Conservation (phyloP, 35 echinoderm and acorn worm genomes). For the Amphiura filiformis region DNA sequence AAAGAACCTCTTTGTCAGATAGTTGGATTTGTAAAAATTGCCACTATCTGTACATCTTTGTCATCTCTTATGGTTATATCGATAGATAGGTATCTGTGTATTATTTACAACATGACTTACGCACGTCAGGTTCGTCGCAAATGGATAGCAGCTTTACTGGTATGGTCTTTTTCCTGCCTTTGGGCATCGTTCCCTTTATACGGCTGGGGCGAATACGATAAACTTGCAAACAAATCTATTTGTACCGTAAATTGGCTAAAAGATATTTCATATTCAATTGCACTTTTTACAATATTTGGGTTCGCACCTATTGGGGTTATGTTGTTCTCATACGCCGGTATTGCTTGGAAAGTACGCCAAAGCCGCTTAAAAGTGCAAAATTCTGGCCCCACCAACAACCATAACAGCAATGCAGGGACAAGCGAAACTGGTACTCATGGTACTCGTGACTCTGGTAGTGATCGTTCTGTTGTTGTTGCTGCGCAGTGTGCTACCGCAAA, state of each 20-base stretch:
- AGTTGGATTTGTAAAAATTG: slow-evolving; percentile 1
- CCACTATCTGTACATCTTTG: neutral
- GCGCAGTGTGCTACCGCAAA: neutral
- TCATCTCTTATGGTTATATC: slow-evolving; percentile 16
- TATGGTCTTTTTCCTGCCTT: neutral
- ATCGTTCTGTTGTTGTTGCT: too few species aligned
- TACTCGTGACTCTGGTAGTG: neutral
- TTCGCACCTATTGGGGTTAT: neutral
- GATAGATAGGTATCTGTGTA: slow-evolving; percentile 1
- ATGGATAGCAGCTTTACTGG: neutral
- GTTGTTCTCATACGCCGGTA: neutral
- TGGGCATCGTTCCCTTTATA: neutral
- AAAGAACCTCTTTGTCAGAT: slow-evolving; percentile 1
- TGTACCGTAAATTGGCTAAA: slow-evolving; percentile 26
- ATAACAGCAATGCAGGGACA: neutral
- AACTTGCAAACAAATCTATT: slow-evolving; percentile 2
- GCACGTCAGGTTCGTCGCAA: neutral
- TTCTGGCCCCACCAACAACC: neutral
- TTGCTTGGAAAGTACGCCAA: slow-evolving; percentile 7
- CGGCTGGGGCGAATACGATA: slow-evolving; percentile 6
- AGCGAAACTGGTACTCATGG: too few species aligned
- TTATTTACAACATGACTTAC: slow-evolving; percentile 8
- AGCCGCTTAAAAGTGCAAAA: slow-evolving; percentile 2
- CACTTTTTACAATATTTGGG: slow-evolving; percentile 14
- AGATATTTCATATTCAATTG: neutral